Evolutionary conservation across 2,888 invertebrate species (phyloP), one percentile per base, ranked within the genome.

Genomic region (Drosophila anomalipes): DNA sequence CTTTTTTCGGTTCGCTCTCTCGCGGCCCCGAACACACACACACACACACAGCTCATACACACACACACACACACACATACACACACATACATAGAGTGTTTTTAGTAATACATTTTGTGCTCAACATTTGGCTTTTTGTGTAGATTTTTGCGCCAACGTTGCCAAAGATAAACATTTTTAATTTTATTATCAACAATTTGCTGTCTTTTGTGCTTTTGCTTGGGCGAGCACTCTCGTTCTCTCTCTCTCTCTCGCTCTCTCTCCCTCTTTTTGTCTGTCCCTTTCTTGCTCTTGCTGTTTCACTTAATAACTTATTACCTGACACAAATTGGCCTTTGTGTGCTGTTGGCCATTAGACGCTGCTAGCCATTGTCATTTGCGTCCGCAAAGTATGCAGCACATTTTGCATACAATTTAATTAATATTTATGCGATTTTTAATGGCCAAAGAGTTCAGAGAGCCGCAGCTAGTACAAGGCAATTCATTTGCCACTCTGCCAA

Each of bases 161-260:
- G 73, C 35, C 47, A 70, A 70, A 83, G 89, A 89, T 87, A 88
- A 89, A 85, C 88, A 84, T 80, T 84, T 80, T 84, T 81, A 87
- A 91, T 90, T 74, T 91, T 78, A 85, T 91, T 91, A 88, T 77
- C 77, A 91, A 81, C 86, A 77, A 76, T 78, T 86, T 77, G 65
- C 68, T 51, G 72, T 70, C 69, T 76, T 83, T 79, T 73, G 54
- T 71, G 51, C 57, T 49, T 52, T 61, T 64, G 53, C 53, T 44
- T 19, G 7, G 41, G 30, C 14, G 30, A 39, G 37, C 56, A 39
- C 28, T 26, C 22, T 32, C 12, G 2, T 22, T 28, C 52, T 10
- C 28, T 16, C 19, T 19, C 22, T 14, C n/a, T 58, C 39, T 28
- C 22, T 6, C 16, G 53, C 39, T 16, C 9, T 33, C 4, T 0